phyloP scores from a whole-genome alignment of 2,888 invertebrate species.

The Stenodema calcarata region DNA sequence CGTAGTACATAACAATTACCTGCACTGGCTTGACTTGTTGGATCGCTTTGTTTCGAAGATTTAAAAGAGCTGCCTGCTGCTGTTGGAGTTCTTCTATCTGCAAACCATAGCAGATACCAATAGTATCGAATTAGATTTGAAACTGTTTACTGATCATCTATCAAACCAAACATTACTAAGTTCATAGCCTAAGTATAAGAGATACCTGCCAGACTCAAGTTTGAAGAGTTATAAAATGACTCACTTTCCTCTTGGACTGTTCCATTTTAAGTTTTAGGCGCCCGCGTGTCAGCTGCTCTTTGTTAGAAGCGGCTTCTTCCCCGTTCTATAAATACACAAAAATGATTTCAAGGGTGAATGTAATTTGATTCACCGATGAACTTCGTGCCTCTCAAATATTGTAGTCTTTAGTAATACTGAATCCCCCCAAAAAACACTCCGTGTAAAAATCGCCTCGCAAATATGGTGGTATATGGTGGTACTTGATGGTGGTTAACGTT shows the following conservation, averaged over 20 bases:
- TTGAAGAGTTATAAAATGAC: neutral
- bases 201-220: neutral
- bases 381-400: neutral
- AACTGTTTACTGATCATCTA: too few relatives aligned
- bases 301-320: conserved; percentile 48
- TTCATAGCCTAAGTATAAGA: too few relatives aligned
- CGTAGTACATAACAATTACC: too few relatives aligned
- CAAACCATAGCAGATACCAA: too few relatives aligned
- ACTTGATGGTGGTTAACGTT: too few relatives aligned
- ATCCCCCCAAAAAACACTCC: too few relatives aligned
- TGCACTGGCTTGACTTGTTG: conserved; percentile 62
- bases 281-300: conserved; percentile 50
- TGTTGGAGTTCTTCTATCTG: conserved; percentile 67
- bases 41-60: conserved; percentile 61
- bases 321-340: conserved; percentile 44
- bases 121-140: too few relatives aligned
- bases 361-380: neutral
- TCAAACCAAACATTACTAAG: too few relatives aligned
- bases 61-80: conserved; percentile 64
- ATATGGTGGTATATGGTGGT: too few relatives aligned
- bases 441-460: too few relatives aligned
- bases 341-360: neutral
- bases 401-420: too few relatives aligned
- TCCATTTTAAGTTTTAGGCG: conserved; percentile 68
- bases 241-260: conserved; percentile 66